Base-by-base conservation (phyloP, 2,888 invertebrate genomes). In the Argyresthia albistria region DNA sequence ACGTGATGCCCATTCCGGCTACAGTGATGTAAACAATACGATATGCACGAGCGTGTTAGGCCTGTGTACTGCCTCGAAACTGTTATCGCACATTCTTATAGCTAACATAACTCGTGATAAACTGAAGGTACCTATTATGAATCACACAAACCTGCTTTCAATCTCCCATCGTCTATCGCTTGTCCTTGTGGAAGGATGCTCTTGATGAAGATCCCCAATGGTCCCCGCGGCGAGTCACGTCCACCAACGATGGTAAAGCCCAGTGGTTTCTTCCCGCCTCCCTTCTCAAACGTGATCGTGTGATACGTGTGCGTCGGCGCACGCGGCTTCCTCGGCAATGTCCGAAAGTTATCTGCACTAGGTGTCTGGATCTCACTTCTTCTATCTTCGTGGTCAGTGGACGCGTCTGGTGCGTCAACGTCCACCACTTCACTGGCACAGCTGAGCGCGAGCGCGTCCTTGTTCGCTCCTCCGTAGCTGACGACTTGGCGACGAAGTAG, bases 221-320 rank as follows among this genome's bases (percentile, higher is more conserved):
- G 93, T 54, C 95, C 95, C 70, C 93, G 91, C 1, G 95, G 94
- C 39, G 95, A 95, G 72, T 96, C 96, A 55, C 93, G 89, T 48
- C 96, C 96, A 45, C 96, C 96, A 2, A 96, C 96, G 61, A 96
- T 95, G 10, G 95, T 95, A 72, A 96, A 96, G n/a, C 96, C 96
- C 37, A 96, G 88, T 0, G 94, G 93, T 76, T 95, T 95, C 70
- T 93, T 94, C 1, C 95, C 93, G 8, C 91, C 90, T 1, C 95
- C 95, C 69, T 96, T 96, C 69, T 94, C 92, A 66, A 93, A 91
- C 8, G 92, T 90, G 14, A 94, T 91, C 0, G 93, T 93, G 59
- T 92, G 91, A 63, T 93, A 92, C 0, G 91, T 91, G 60, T 92
- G 92, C 39, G 91, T 88, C 0, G 91, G 90, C 25, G 91, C 92